Conservation (phyloP, 2,888 invertebrate genomes). For the Tridacna gigas region DNA sequence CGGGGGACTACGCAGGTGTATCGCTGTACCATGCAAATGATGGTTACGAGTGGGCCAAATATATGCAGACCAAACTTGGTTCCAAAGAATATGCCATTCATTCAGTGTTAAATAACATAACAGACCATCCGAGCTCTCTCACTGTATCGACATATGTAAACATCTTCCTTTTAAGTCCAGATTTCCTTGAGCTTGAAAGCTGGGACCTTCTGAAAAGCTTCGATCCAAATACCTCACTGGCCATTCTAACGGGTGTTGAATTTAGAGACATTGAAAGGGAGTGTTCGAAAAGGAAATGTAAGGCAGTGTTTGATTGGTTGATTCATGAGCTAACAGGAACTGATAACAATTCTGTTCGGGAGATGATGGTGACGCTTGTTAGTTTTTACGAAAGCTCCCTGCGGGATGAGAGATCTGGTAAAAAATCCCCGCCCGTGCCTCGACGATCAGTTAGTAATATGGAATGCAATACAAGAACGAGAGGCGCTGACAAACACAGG, state of each 20-base stretch:
- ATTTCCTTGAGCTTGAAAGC: slow-evolving; percentile 46
- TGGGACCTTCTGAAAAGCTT: slow-evolving; percentile 33
- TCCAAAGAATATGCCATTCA: slow-evolving; percentile 47
- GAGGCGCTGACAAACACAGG: not conserved
- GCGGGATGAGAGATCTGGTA: not conserved
- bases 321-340: slow-evolving; percentile 33
- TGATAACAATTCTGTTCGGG: slow-evolving; percentile 44
- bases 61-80: slow-evolving; percentile 42
- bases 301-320: slow-evolving; percentile 33
- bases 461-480: not conserved
- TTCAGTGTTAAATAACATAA: slow-evolving; percentile 37
- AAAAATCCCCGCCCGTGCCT: not conserved
- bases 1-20: slow-evolving; percentile 20
- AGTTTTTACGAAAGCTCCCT: slow-evolving; percentile 43
- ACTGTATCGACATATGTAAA: slow-evolving; percentile 41
- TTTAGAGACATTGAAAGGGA: slow-evolving; percentile 35
- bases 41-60: slow-evolving; percentile 55
- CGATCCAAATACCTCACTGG: slow-evolving; percentile 33
- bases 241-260: slow-evolving; percentile 51
- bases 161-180: slow-evolving; percentile 56
- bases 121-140: not conserved
- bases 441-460: not conserved
- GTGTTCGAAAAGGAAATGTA: slow-evolving; percentile 18
- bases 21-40: slow-evolving; percentile 41
- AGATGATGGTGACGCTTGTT: slow-evolving; percentile 45